Evolutionary conservation across 37 sponge, comb jelly and placozoan species (phyloP).

Genomic region (Halichondria panicea): DNA sequence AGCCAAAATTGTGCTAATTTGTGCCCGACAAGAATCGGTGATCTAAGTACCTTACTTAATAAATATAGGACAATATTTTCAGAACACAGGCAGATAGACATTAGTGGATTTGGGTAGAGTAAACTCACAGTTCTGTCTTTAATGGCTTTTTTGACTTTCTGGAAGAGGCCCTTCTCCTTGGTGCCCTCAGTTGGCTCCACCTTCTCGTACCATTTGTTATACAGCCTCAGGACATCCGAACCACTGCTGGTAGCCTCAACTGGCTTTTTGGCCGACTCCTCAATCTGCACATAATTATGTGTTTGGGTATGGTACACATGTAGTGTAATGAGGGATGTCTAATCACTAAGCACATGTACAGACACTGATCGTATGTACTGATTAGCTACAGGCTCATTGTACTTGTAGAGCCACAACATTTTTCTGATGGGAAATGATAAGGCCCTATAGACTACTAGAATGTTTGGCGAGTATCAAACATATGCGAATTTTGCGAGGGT

Average conservation of each 20-base stretch:
- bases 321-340: neutral
- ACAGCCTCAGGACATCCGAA: slow-evolving; percentile 45
- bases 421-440: neutral
- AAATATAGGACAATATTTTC: too few species aligned
- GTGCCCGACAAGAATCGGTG: too few species aligned
- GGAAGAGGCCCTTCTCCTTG: neutral
- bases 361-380: too few species aligned
- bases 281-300: slow-evolving; percentile 25
- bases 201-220: slow-evolving; percentile 64
- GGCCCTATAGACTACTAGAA: slow-evolving; percentile 4
- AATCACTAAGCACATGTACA: neutral
- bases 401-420: neutral
- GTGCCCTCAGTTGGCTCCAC: neutral
- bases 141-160: neutral
- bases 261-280: slow-evolving; percentile 57
- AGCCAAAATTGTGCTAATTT: too few species aligned
- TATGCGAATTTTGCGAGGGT: too few species aligned
- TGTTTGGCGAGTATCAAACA: too few species aligned
- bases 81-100: neutral
- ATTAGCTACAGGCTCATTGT: too few species aligned
- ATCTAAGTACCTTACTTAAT: too few species aligned
- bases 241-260: slow-evolving; percentile 48
- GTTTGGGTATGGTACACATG: neutral
- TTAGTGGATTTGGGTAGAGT: neutral
- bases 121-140: slow-evolving; percentile 5